Conservation (phyloP, 2,888 invertebrate genomes). For the Drosophila robusta region DNA sequence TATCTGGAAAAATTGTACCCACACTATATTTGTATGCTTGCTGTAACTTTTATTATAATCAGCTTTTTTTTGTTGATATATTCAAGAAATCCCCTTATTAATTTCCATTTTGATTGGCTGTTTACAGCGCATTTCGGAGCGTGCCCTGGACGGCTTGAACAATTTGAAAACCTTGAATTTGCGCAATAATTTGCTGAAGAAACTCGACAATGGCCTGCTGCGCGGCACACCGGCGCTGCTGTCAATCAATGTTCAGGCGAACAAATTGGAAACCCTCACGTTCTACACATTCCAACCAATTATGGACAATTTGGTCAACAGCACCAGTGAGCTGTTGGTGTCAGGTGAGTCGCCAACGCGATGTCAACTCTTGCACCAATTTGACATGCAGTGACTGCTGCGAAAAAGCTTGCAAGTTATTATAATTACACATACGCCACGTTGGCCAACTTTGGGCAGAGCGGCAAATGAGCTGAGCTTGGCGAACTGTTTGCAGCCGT, state of each 20-base stretch:
- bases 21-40: no score
- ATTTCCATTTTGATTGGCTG: conserved; percentile 57
- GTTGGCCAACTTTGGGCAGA: conserved; percentile 22
- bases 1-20: no score
- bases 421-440: conserved; percentile 77
- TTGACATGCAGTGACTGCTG: conserved; percentile 17
- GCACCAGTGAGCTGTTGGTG: conserved; percentile 90
- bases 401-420: conserved; percentile 54
- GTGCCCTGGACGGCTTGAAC: conserved; percentile 91
- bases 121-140: conserved; percentile 89
- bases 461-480: conserved; percentile 50
- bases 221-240: conserved; percentile 90
- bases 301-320: conserved; percentile 91
- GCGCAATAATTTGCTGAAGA: conserved; percentile 91
- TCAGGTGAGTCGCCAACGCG: conserved; percentile 87
- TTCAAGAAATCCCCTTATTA: not conserved
- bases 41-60: no score
- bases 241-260: conserved; percentile 91
- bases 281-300: conserved; percentile 91
- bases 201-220: conserved; percentile 90
- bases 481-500: conserved; percentile 31
- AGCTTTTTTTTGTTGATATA: no score
- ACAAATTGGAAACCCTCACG: conserved; percentile 91
- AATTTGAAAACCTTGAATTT: conserved; percentile 90
- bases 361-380: not conserved